Conservation (phyloP, 2,797 vertebrate genomes). For the Tauraco hartlaubi region DNA sequence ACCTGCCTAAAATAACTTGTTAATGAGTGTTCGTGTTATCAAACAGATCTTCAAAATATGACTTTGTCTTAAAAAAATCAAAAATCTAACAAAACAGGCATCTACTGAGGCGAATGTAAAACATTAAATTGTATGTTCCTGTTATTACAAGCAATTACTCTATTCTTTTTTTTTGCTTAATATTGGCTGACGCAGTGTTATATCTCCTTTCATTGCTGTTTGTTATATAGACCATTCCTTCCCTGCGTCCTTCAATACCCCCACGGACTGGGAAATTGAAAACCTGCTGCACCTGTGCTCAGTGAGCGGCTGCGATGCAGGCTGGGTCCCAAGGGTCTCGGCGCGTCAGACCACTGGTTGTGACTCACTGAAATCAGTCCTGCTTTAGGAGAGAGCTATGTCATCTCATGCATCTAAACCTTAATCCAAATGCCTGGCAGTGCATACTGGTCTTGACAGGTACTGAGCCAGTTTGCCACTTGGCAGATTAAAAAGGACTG, state of each 20-base stretch:
- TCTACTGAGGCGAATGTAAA: constrained; percentile 21
- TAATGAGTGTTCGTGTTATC: constrained; percentile 70
- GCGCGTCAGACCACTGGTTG: background rate
- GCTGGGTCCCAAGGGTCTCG: background rate
- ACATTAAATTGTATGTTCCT: constrained; percentile 3
- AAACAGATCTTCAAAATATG: constrained; percentile 75
- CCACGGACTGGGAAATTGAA: background rate
- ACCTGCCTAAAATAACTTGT: constrained; percentile 63
- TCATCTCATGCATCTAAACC: constrained; percentile 34
- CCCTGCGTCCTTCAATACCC: background rate
- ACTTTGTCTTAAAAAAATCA: constrained; percentile 36
- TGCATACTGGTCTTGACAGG: constrained; percentile 42
- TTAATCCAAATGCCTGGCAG: constrained; percentile 51
- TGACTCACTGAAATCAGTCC: background rate
- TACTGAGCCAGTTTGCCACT: constrained; percentile 26
- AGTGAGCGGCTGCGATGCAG: constrained; percentile 72
- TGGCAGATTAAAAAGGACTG: constrained; percentile 51
- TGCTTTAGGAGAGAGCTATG: background rate
- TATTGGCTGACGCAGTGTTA: constrained; percentile 74
- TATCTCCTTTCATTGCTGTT: constrained; percentile 71
- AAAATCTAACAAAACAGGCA: constrained; percentile 42
- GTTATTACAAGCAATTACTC: background rate
- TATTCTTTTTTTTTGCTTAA: constrained; percentile 41
- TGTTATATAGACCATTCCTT: constrained; percentile 60
- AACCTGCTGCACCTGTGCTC: constrained; percentile 78